Evolutionary conservation across 2,888 invertebrate species (phyloP), one percentile per base, ranked within the genome.

Genomic region (Tinea semifulvella): DNA sequence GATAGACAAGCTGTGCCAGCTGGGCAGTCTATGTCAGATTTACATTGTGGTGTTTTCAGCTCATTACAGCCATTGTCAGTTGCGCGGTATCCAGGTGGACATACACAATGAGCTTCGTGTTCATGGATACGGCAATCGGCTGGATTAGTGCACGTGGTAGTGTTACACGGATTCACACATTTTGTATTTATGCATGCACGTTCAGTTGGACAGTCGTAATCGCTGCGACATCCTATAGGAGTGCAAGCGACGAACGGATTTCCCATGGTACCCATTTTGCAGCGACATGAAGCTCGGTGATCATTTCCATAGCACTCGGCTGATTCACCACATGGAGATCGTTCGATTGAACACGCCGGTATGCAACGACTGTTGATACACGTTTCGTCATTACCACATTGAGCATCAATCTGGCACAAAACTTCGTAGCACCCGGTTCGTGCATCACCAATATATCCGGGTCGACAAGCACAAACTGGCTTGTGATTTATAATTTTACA

Each of bases 401-500:
- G 92, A 25, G 84, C 82, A 56, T 92, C 86, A 18, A 85, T 84
- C 59, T 85, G 83, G 59, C 94, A 94, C 48, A 88, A 87, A 43
- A 89, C 84, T 68, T 86, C 87, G 31, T 85, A 83, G 63, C 95
- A 96, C 55, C 90, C 90, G 7, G 90, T 85, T 57, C 91, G 88
- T 19, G 94, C 91, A 63, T 93, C 92, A 44, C 95, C 96, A 50
- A 92, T 88, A 55, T 86, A 95, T 38, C 93, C 94, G 56, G 87
- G 86, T 48, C 85, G 84, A 64, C 96, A 96, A 0, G 92, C 89
- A 58, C 96, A 96, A 0, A 93, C 88, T 0, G 94, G 93, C 63
- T 92, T 92, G 59, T 96, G 95, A 58, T 91, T 86, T 65, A 86
- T 87, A 49, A 94, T 89, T 57, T 89, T 85, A 61, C 96, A 96